These are phyloP conservation scores for Harpagoxenus sublaevis DNA, from an alignment of 2,888 invertebrate species.

Conservation along the genomic window DNA sequence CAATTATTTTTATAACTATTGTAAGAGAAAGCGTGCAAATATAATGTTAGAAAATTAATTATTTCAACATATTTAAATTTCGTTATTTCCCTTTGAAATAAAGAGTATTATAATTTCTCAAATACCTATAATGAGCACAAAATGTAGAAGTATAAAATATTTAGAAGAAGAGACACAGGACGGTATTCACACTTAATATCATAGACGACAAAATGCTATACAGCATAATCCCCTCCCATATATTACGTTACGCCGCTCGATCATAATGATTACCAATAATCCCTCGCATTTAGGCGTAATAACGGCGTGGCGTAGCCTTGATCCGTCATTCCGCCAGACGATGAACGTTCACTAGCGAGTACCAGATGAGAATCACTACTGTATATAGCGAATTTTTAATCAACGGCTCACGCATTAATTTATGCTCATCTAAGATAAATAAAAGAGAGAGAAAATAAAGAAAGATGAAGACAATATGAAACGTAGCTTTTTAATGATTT, in stretches of 20 bases:
- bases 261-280: constrained; percentile 80
- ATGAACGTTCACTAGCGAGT: constrained; percentile 46
- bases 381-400: constrained; percentile 30
- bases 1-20: neutral
- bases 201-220: constrained; percentile 5
- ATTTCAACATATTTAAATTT: neutral
- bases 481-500: constrained; percentile 1
- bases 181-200: neutral
- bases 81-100: neutral
- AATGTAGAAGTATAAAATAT: neutral
- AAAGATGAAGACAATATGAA: neutral
- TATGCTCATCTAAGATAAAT: constrained; percentile 19
- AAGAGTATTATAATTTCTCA: neutral
- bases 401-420: neutral
- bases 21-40: neutral
- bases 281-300: constrained; percentile 78
- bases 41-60: neutral
- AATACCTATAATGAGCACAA: neutral
- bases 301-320: constrained; percentile 67
- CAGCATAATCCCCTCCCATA: constrained; percentile 27
- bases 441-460: neutral
- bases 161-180: neutral
- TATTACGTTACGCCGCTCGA: constrained; percentile 68
- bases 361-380: constrained; percentile 28
- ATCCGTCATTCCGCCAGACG: constrained; percentile 56